Base-by-base conservation (phyloP, 1,140 invertebrate genomes). In the Ladona fulva region DNA sequence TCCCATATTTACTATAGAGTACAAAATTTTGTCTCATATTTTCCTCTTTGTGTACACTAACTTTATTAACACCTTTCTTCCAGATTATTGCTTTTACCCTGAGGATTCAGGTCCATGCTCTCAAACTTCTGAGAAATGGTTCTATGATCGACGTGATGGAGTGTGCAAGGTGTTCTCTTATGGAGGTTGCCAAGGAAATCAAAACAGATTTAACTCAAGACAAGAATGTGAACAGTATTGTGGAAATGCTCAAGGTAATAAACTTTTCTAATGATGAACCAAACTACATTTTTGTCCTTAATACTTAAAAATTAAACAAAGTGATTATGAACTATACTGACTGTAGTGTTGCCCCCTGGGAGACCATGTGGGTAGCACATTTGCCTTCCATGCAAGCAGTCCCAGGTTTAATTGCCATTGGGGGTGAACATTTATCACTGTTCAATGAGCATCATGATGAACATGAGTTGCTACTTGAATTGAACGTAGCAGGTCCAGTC, bases 181-280 rank as follows among this genome's bases (percentile, higher is more conserved):
- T 81, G 89, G 91, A 0, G 95, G 95, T 74, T 97, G 95, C 82
- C 90, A 89, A 14, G 94, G 94, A 74, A 97, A 97, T 84, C 86
- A 88, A 77, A 98, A 98, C 83, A 92, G 93, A 81, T 98, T 96
- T 87, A 87, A 89, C 66, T 88, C 86, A 24, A 86, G 89, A 59
- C 89, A 94, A 66, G 90, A 95, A 81, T 98, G 96, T 86, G 89
- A 94, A 79, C 86, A 89, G 78, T 89, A 90, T 75, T 98, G 96
- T 85, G 87, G 88, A 8, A 85, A 89, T 66, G 88, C 89, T 29
- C 91, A 93, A 88, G 90, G 91, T 92, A 86, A 79, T 37, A 8
- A 37, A n/a, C n/a, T n/a, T n/a, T n/a, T n/a, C n/a, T n/a, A n/a
- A n/a, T n/a, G n/a, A n/a, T n/a, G n/a, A n/a, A n/a, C n/a, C n/a